Conservation (phyloP, 1,140 invertebrate species). For the Bilobella aurantiaca region DNA sequence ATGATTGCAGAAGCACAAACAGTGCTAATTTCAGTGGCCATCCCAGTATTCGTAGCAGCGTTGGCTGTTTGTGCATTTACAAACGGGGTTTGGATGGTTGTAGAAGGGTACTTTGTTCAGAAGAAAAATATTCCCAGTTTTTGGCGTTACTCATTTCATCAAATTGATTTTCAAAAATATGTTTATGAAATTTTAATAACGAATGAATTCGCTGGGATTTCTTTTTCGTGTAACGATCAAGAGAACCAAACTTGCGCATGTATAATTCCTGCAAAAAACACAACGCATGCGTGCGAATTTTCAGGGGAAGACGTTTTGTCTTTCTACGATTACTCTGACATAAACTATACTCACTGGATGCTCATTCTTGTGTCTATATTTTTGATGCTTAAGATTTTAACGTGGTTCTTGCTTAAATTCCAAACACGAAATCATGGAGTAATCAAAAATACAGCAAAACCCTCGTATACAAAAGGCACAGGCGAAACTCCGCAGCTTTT, state of each 20-base stretch:
- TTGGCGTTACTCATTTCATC: background rate
- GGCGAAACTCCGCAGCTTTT: no score
- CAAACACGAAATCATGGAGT: background rate
- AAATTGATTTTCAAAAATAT: slow-evolving; percentile 3
- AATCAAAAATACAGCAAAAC: background rate
- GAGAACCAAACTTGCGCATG: background rate
- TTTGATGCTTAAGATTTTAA: background rate
- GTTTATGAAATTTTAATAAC: background rate
- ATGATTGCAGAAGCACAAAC: slow-evolving; percentile 7
- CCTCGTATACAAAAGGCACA: no score
- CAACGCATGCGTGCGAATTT: background rate
- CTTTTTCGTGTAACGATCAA: background rate
- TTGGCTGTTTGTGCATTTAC: background rate
- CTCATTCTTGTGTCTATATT: background rate
- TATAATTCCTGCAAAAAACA: background rate
- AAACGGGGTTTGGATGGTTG: slow-evolving; percentile 5
- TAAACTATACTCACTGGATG: background rate
- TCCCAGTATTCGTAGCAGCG: background rate
- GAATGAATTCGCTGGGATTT: background rate
- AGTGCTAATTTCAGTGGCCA: background rate
- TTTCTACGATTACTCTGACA: background rate
- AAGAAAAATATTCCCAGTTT: slow-evolving; percentile 1
- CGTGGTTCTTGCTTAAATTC: background rate
- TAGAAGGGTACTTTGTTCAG: slow-evolving; percentile 6
- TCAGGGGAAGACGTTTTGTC: background rate